Evolutionary conservation across 2,888 invertebrate species (phyloP), one percentile per base, ranked within the genome.

Genomic region (Sussaba pulchella): DNA sequence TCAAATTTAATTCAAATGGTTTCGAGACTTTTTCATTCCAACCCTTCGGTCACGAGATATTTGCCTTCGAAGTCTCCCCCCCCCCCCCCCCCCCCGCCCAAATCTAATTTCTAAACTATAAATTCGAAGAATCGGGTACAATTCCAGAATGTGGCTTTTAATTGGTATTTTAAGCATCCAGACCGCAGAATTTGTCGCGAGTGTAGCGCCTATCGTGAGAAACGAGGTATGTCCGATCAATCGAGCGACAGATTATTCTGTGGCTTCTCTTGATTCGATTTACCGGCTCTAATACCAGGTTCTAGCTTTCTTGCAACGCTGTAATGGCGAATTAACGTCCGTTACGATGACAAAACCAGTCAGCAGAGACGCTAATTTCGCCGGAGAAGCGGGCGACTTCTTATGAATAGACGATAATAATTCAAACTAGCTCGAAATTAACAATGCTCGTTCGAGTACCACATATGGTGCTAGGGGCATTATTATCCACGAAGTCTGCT

Each of bases 181-280:
- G 10, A 45, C 43, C 14, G 5, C 10, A 67, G 12, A 39, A 52
- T 39, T 52, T 36, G n/a, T 39, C 36, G 39, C 1, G 14, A 21
- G 14, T 50, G 9, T 67, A 21, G 14, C 24, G 36, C 21, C 52
- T 4, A 26, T 61, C 19, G 39, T 39, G 19, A 19, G 31, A 36
- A 24, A 41, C 8, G 21, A 14, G 14, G 12, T 24, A 24, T 9
- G 39, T 54, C 67, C 21, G n/a, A 41, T 21, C 24, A 24, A 0
- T 54, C 19, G 24, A 14, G 21, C 26, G 17, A 39, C 50, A 41
- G 52, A 69, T 14, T 24, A 14, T 69, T 69, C 24, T 69, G 67
- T 54, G 67, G 67, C 67, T 69, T 69, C 67, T 52, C 52, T 69
- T 69, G 39, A 69, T 69, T 69, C 67, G 52, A 69, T 69, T 69